A percentile compares a stretch with the other conserved stretches of the same genome.
Evolutionary conservation across 2,113 vertebrate genomes (phyloP).

Genomic region (Nycticebus coucang): DNA sequence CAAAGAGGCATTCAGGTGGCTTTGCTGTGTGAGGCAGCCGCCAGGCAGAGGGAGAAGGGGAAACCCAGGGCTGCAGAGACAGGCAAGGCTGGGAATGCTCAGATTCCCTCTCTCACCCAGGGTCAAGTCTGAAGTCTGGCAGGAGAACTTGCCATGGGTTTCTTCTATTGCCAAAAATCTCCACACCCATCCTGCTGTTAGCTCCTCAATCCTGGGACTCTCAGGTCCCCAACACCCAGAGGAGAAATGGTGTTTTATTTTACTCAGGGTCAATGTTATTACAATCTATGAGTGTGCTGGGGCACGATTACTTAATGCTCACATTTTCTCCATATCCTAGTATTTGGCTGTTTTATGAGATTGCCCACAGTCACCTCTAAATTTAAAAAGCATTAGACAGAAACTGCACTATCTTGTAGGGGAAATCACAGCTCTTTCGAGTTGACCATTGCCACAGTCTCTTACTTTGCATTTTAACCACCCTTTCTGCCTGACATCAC

Average conservation of each 20-base stretch:
- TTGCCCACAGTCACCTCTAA: constrained; percentile 56
- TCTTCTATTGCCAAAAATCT: constrained; percentile 47
- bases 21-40: not conserved
- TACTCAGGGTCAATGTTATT: constrained; percentile 38
- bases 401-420: not conserved
- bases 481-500: not conserved
- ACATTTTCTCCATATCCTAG: constrained; percentile 25
- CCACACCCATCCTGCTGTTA: not conserved
- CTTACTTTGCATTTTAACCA: not conserved
- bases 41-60: not conserved
- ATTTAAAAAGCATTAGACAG: constrained; percentile 63
- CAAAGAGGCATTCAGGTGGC: not conserved
- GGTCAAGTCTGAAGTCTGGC: not conserved
- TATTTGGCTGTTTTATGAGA: constrained; percentile 63
- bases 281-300: not conserved
- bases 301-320: constrained; percentile 30
- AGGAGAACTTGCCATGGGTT: constrained; percentile 17
- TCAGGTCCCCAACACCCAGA: not conserved
- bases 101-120: not conserved
- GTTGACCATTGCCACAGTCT: not conserved
- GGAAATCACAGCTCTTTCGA: constrained; percentile 42
- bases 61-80: not conserved
- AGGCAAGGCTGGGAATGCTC: not conserved
- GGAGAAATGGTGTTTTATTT: not conserved
- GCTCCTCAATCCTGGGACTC: not conserved